Conservation (phyloP, 2,888 invertebrate species). For the Ryuthela nishihirai region DNA sequence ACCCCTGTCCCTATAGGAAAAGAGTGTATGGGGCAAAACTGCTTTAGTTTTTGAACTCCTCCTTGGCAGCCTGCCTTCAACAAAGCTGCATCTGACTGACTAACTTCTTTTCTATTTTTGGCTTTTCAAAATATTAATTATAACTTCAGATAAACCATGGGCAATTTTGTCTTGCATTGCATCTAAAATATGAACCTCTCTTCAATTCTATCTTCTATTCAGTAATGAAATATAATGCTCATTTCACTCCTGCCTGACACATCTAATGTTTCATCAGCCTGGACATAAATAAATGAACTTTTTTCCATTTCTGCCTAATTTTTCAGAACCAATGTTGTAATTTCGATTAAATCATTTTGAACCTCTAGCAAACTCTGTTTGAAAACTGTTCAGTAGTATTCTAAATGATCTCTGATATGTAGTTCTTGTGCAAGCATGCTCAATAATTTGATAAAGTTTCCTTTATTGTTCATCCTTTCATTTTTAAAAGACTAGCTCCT, state of each 20-base stretch:
- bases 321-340: neutral
- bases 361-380: neutral
- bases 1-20: no score
- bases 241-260: neutral
- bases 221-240: neutral
- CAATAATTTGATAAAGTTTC: neutral
- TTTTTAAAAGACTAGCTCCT: neutral
- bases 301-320: neutral
- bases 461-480: neutral
- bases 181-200: constrained; percentile 1
- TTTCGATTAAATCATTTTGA: neutral
- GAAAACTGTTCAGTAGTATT: neutral
- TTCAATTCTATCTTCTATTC: neutral
- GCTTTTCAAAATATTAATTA: neutral
- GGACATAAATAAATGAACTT: neutral
- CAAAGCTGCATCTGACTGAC: neutral
- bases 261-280: constrained; percentile 1
- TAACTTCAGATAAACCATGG: neutral
- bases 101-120: neutral
- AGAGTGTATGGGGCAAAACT: neutral
- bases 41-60: neutral
- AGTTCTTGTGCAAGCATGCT: neutral
- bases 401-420: no score
- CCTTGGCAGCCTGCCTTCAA: neutral
- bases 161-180: neutral